Evolutionary conservation across 2,113 vertebrate species (phyloP).

Genomic region (Thamnophis sirtalis): DNA sequence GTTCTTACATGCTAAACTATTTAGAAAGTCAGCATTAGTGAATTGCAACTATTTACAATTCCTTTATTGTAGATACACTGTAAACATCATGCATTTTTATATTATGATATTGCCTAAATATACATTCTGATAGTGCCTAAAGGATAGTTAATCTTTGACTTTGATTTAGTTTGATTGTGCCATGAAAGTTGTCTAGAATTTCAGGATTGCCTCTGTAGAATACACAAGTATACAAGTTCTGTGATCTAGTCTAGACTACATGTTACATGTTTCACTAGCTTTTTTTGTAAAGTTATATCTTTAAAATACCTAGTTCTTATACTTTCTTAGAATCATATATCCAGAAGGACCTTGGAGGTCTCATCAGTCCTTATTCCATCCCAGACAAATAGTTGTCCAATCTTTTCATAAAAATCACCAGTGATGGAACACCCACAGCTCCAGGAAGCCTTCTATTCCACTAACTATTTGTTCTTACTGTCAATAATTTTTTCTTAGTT

Average conservation of each 20-base stretch:
- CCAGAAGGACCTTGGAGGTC: no score
- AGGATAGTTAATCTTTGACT: background rate
- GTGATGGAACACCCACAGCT: background rate
- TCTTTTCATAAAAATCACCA: background rate
- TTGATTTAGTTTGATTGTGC: background rate
- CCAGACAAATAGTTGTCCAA: no score
- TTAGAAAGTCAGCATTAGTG: conserved; percentile 20
- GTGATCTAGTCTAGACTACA: background rate
- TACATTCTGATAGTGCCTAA: background rate
- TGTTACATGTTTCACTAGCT: background rate
- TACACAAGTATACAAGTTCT: background rate
- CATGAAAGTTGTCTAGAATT: background rate
- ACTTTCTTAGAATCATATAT: background rate
- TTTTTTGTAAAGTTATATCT: background rate
- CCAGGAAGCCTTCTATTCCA: background rate
- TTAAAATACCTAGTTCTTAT: background rate
- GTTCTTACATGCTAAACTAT: conserved; percentile 2
- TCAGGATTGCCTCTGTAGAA: background rate
- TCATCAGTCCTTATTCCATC: no score
- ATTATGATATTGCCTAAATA: background rate
- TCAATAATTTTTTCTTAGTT: background rate
- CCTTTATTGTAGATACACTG: conserved; percentile 18
- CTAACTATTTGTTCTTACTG: background rate
- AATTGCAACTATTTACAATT: background rate
- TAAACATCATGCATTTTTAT: conserved; percentile 12